phyloP scores from a whole-genome alignment of 1,140 invertebrate species.

The Bombus sibiricus region DNA sequence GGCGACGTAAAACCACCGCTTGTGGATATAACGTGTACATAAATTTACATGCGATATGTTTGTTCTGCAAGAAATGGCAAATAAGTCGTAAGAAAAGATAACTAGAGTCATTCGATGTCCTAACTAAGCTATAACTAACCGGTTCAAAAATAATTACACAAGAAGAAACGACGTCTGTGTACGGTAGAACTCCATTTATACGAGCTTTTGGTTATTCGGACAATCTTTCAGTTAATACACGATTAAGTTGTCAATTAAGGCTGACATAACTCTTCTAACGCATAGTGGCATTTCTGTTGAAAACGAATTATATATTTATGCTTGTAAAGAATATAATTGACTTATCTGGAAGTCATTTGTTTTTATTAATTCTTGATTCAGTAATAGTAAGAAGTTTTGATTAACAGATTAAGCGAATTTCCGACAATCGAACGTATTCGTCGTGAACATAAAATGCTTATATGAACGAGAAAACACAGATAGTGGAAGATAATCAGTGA shows the following conservation, averaged over 20 bases:
- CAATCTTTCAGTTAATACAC: background rate
- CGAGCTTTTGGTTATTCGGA: background rate
- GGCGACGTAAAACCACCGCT: background rate
- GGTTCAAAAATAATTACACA: background rate
- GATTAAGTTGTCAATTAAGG: background rate
- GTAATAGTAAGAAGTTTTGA: no score
- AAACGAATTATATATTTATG: no score
- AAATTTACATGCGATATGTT: constrained; percentile 28
- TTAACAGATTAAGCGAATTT: no score
- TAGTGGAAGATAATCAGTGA: no score
- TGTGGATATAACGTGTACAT: background rate
- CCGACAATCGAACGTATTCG: no score
- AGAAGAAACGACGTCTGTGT: background rate
- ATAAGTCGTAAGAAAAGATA: background rate
- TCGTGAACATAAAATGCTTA: no score
- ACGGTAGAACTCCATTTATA: background rate
- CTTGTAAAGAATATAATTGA: no score
- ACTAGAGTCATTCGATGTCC: background rate
- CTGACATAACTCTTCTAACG: background rate
- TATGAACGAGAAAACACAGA: no score
- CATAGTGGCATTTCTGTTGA: no score
- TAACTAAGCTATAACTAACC: background rate
- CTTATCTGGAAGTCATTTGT: no score
- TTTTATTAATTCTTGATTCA: no score
- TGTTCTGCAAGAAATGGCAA: background rate